These are phyloP conservation scores for Pecten maximus DNA, from an alignment of 2,888 invertebrate species.

Conservation along the genomic window DNA sequence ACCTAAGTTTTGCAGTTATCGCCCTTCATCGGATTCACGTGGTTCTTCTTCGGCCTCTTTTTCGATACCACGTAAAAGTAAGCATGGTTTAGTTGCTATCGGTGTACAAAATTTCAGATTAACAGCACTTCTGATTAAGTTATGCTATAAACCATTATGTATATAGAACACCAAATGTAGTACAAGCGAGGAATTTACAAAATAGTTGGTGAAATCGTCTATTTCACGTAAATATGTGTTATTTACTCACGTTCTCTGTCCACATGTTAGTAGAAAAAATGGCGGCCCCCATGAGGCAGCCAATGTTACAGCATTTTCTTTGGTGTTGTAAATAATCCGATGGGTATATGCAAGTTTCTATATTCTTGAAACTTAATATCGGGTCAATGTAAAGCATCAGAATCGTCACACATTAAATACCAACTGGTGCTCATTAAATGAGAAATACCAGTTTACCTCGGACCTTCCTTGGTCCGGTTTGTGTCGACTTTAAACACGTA, in stretches of 20 bases:
- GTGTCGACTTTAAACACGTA: too few species aligned
- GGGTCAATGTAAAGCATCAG: too few species aligned
- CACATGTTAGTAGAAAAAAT: not conserved
- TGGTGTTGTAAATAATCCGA: not conserved
- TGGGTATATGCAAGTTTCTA: not conserved
- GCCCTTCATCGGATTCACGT: constrained; percentile 33
- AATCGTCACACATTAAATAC: too few species aligned
- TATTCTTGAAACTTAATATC: too few species aligned
- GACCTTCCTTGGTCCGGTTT: too few species aligned
- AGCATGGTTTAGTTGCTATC: constrained; percentile 36
- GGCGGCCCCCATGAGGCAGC: not conserved
- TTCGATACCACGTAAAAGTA: constrained; percentile 49
- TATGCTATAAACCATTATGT: not conserved
- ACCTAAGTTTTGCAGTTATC: not conserved
- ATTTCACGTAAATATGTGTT: not conserved
- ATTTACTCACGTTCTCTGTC: not conserved
- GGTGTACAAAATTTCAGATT: not conserved
- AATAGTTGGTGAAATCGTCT: not conserved
- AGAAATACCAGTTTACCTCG: too few species aligned
- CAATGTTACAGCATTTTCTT: not conserved
- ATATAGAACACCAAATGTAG: not conserved
- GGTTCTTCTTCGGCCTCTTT: constrained; percentile 45
- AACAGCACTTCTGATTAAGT: not conserved
- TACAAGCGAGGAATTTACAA: not conserved
- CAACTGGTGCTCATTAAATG: too few species aligned